Conservation (phyloP, 2,888 invertebrate species). For the Luperina nickerlii region DNA sequence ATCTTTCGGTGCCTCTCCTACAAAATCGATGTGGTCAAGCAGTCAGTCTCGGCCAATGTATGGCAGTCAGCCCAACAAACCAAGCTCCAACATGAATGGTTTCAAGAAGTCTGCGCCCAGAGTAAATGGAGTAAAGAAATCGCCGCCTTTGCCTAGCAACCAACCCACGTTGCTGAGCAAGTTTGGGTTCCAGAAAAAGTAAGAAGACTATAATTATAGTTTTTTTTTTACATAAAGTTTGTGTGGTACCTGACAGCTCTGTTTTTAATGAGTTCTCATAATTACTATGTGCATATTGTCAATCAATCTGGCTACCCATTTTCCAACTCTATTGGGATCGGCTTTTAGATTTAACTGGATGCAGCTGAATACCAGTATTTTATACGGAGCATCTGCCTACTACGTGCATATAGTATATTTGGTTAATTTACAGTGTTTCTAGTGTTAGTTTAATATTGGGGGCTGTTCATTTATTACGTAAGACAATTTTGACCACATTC, state of each 20-base stretch:
- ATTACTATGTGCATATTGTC: background rate
- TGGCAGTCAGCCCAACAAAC: slow-evolving; percentile 52
- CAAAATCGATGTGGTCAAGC: slow-evolving; percentile 55
- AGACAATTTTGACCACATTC: too few species aligned
- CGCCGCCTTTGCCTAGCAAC: slow-evolving; percentile 79
- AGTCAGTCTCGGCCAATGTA: slow-evolving; percentile 55
- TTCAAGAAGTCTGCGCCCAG: slow-evolving; percentile 74
- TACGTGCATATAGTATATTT: background rate
- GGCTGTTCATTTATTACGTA: too few species aligned
- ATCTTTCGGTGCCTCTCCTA: slow-evolving; percentile 76
- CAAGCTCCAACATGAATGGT: slow-evolving; percentile 48
- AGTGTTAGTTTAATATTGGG: background rate
- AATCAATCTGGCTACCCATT: too few species aligned
- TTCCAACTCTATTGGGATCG: too few species aligned
- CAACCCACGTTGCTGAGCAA: slow-evolving; percentile 92
- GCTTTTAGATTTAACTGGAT: too few species aligned
- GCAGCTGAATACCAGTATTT: too few species aligned
- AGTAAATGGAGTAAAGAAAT: slow-evolving; percentile 77
- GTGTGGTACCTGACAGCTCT: background rate
- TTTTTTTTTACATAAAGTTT: background rate
- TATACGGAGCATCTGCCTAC: too few species aligned
- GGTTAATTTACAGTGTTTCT: background rate
- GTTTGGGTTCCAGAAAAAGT: slow-evolving; percentile 92
- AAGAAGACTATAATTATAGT: slow-evolving; percentile 62
- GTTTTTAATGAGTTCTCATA: background rate